phyloP scores from a whole-genome alignment of 2,113 vertebrate genomes.

The Mus spicilegus region DNA sequence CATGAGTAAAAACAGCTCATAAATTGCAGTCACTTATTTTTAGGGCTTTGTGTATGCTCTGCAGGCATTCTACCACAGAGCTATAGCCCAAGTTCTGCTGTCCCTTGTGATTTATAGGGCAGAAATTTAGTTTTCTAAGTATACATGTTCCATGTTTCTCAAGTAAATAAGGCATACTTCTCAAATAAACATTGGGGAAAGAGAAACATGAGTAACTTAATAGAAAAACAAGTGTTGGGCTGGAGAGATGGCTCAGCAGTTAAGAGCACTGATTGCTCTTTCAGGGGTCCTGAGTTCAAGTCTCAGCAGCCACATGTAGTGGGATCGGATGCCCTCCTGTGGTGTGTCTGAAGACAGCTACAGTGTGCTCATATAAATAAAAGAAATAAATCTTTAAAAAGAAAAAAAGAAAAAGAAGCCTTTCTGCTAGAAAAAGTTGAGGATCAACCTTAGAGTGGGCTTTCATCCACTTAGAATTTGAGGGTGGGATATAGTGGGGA shows the following conservation, averaged over 20 bases:
- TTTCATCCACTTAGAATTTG: neutral
- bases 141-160: neutral
- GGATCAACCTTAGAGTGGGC: slow-evolving; percentile 3
- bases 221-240: neutral
- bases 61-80: neutral
- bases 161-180: neutral
- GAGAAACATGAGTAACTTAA: neutral
- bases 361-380: too few relatives aligned
- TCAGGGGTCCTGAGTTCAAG: too few relatives aligned
- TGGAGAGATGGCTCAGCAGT: too few relatives aligned
- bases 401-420: neutral
- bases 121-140: neutral
- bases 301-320: too few relatives aligned
- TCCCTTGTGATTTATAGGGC: neutral
- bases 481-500: neutral
- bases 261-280: too few relatives aligned
- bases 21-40: neutral
- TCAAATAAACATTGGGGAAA: neutral
- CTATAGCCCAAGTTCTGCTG: neutral
- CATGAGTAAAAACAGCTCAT: neutral
- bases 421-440: slow-evolving; percentile 28
- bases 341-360: too few relatives aligned
- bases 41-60: neutral
- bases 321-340: too few relatives aligned
- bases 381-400: neutral